Evolutionary conservation across 2,888 invertebrate genomes (phyloP), one percentile per base, ranked within the genome.

Genomic region (Aricia artaxerxes): DNA sequence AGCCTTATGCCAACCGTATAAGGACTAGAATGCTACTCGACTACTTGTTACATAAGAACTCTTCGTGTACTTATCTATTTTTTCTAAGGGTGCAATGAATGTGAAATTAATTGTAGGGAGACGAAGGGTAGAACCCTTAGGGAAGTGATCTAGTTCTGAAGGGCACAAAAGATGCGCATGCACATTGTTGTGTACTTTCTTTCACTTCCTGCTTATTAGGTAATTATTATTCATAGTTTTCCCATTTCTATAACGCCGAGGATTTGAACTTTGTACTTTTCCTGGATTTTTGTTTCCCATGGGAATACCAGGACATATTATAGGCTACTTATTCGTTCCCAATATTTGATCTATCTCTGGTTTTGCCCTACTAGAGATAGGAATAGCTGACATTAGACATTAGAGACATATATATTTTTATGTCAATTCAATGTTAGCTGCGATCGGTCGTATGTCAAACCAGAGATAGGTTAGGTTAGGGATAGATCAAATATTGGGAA

Each of bases 41-140:
- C 35, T 4, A 11, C 4, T 35, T 4, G 69, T 64, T 64, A 4
- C 31, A 7, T 61, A 61, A 61, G 61, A 24, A 64, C 64, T 64
- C 88, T 92, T 92, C 91, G 90, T 89, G 88, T 88, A 35, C 35
- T 2, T 35, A 86, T 89, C 88, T 88, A 87, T 88, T 88, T 89
- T 89, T 89, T 89, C 79, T 79, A 83, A 82, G 90, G 89, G 89
- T 88, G 87, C 86, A 85, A 90, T 92, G 89, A 92, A 93, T 92
- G 89, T 88, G 88, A 89, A 90, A 91, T 92, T 92, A 92, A 92
- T 92, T 92, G 90, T 88, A 91, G 92, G 91, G 90, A 87, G 85
- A 85, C 87, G 87, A 89, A 90, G 90, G 89, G 88, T 86, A 85
- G 83, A 85, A 57, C 86, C 86, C 86, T 85, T 87, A 86, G 88